phyloP scores from a whole-genome alignment of 2,113 vertebrate species.

The Oryzias woworae region DNA sequence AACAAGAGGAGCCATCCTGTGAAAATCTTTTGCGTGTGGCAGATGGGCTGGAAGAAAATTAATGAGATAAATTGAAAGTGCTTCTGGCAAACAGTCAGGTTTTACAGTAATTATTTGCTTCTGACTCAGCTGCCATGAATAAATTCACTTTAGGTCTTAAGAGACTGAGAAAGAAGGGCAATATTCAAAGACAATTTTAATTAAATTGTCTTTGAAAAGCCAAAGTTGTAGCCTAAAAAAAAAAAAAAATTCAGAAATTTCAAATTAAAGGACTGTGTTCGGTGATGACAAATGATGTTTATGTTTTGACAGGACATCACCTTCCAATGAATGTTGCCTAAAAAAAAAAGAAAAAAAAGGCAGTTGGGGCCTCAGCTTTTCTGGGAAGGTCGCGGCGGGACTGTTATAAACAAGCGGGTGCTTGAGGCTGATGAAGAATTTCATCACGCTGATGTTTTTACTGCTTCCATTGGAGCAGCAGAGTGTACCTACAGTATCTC shows the following conservation, averaged over 20 bases:
- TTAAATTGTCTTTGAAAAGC: neutral
- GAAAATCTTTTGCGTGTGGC: conserved; percentile 33
- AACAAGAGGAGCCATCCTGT: conserved; percentile 21
- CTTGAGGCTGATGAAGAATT: no score
- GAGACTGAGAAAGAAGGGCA: neutral
- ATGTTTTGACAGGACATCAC: conserved; percentile 2
- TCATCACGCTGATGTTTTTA: conserved; percentile 1
- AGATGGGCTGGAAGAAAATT: conserved; percentile 34
- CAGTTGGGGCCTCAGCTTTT: no score
- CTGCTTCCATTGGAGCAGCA: no score
- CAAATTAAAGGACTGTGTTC: no score
- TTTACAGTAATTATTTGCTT: conserved; percentile 25
- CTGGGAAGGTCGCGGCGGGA: no score
- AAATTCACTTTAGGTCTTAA: neutral
- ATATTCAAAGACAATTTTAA: conserved; percentile 14
- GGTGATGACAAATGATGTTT: neutral
- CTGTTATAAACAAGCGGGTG: no score
- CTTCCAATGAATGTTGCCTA: neutral
- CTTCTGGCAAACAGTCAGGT: conserved; percentile 11
- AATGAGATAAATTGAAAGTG: conserved; percentile 20
- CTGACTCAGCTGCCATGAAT: conserved; percentile 4
- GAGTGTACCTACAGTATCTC: no score
- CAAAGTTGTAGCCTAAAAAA: no score
- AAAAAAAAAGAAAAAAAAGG: no score
- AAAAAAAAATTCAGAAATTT: neutral